Conservation (phyloP, 2,113 vertebrate genomes). For the Tapirus terrestris region DNA sequence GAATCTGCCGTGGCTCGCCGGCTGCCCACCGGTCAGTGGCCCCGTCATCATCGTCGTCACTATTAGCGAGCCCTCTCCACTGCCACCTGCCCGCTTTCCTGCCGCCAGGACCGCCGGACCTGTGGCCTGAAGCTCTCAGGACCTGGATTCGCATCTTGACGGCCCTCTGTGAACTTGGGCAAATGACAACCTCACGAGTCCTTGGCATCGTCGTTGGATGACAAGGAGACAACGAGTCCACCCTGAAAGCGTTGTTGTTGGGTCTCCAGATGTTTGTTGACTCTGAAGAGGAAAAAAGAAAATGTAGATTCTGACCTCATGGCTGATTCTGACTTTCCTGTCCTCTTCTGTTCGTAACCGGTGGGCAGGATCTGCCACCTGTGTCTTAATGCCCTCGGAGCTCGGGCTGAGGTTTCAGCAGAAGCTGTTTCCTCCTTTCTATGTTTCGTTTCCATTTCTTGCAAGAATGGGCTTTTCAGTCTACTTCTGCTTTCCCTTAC, state of each 20-base stretch:
- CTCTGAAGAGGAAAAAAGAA: neutral
- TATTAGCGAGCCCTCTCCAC: neutral
- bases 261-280: neutral
- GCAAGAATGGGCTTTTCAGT: neutral
- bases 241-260: neutral
- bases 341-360: neutral
- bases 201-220: neutral
- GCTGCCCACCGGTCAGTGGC: neutral
- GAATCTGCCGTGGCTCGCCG: neutral
- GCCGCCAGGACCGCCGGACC: neutral
- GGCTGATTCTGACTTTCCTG: neutral
- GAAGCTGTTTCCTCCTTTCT: neutral
- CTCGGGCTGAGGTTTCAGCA: neutral
- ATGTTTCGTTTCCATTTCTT: neutral
- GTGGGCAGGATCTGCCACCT: neutral
- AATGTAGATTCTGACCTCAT: neutral
- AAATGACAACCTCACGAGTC: neutral
- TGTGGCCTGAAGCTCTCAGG: neutral
- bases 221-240: neutral
- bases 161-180: neutral
- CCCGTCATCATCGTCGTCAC: constrained; percentile 49
- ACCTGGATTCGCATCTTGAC: neutral
- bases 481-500: neutral
- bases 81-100: neutral
- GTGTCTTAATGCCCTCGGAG: neutral